A percentile compares a stretch with the other conserved stretches of the same genome.
These are phyloP conservation scores for Synanthedon tipuliformis DNA, from an alignment of 2,888 invertebrate species.

Conservation along the genomic window DNA sequence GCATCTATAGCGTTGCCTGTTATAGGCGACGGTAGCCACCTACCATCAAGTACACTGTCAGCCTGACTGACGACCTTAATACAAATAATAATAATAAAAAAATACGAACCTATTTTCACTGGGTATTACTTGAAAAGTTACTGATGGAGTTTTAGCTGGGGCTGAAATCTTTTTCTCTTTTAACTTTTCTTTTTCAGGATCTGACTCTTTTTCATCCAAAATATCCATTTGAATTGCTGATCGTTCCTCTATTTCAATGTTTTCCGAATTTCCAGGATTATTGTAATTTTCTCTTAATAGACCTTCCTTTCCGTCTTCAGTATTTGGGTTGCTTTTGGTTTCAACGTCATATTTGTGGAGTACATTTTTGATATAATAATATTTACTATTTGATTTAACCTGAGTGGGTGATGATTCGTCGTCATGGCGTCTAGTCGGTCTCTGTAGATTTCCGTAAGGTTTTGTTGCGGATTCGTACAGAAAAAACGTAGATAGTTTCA, in stretches of 20 bases:
- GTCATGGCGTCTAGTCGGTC: conserved; percentile 55
- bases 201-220: conserved; percentile 27
- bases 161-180: conserved; percentile 30
- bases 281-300: conserved; percentile 27
- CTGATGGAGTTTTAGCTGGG: conserved; percentile 50
- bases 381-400: conserved; percentile 34
- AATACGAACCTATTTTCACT: conserved; percentile 57
- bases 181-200: conserved; percentile 14
- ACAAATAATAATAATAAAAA: background rate
- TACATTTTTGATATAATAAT: conserved; percentile 55
- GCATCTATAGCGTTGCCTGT: too few species aligned
- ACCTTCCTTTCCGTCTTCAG: conserved; percentile 13
- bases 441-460: conserved; percentile 38
- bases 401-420: conserved; percentile 23
- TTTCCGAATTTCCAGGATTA: conserved; percentile 21
- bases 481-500: conserved; percentile 55
- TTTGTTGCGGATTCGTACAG: conserved; percentile 52
- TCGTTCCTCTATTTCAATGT: conserved; percentile 36
- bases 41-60: too few species aligned
- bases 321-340: conserved; percentile 12
- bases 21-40: too few species aligned
- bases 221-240: conserved; percentile 37
- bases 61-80: too few species aligned
- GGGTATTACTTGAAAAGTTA: conserved; percentile 60
- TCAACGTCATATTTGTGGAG: conserved; percentile 44